Percentiles rank a stretch among this genome's conserved stretches.
Conservation (phyloP, 2,888 invertebrate species). For the Melanostoma scalare region DNA sequence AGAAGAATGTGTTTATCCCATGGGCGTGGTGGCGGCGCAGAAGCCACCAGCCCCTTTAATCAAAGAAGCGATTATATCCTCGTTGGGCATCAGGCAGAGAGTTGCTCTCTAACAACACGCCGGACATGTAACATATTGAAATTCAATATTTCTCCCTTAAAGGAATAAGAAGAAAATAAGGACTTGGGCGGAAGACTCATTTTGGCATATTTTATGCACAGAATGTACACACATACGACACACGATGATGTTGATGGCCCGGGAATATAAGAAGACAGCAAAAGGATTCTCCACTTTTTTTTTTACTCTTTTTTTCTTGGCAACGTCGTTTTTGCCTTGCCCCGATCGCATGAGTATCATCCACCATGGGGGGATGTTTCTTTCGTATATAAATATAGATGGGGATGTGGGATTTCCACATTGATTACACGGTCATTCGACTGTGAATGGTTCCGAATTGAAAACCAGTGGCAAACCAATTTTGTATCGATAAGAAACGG, state of each 20-base stretch:
- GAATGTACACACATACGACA: slow-evolving; percentile 5
- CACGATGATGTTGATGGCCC: slow-evolving; percentile 9
- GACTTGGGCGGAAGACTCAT: slow-evolving; percentile 14
- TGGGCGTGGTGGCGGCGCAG: slow-evolving; percentile 38
- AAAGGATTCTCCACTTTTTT: slow-evolving; percentile 29
- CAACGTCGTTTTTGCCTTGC: slow-evolving; percentile 11
- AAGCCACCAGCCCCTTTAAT: slow-evolving; percentile 38
- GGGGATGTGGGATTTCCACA: slow-evolving; percentile 48
- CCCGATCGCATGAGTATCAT: too few relatives aligned
- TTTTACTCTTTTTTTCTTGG: not conserved
- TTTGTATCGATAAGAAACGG: slow-evolving; percentile 34
- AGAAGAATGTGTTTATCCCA: slow-evolving; percentile 44
- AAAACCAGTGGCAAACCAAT: slow-evolving; percentile 60
- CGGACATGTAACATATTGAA: slow-evolving; percentile 65
- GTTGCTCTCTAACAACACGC: slow-evolving; percentile 28
- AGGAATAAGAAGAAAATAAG: not conserved
- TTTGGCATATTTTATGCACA: slow-evolving; percentile 46
- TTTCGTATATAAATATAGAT: not conserved
- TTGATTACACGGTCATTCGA: slow-evolving; percentile 60
- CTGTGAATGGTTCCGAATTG: slow-evolving; percentile 62
- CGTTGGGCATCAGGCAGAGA: slow-evolving; percentile 19
- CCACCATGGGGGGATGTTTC: too few relatives aligned
- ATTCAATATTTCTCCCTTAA: slow-evolving; percentile 48
- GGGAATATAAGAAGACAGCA: not conserved
- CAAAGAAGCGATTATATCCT: slow-evolving; percentile 58